phyloP scores from a whole-genome alignment of 2,888 invertebrate genomes.

The Sepioteuthis lessoniana region DNA sequence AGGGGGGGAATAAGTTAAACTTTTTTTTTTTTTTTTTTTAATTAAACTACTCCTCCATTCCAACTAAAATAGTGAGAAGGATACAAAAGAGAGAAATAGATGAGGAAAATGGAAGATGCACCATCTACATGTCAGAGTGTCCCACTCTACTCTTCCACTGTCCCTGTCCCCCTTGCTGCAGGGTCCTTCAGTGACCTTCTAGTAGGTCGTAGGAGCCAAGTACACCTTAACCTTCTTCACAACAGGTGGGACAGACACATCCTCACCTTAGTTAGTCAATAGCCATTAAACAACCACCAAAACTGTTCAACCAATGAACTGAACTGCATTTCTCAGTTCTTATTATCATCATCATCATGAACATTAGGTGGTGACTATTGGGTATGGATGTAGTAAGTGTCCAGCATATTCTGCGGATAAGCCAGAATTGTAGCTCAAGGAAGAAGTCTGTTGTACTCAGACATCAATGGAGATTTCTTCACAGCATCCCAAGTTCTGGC shows the following conservation, averaged over 20 bases:
- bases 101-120: slow-evolving; percentile 23
- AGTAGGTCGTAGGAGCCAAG: slow-evolving; percentile 4
- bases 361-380: slow-evolving; percentile 6
- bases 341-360: neutral
- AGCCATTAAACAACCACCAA: slow-evolving; percentile 33
- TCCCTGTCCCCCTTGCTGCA: neutral
- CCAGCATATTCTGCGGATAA: neutral
- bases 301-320: neutral
- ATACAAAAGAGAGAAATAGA: neutral
- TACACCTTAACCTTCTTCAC: neutral
- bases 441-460: slow-evolving; percentile 87
- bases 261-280: neutral
- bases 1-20: neutral
- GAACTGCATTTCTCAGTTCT: neutral
- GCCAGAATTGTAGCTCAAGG: slow-evolving; percentile 76
- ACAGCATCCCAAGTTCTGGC: slow-evolving; percentile 89
- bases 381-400: neutral
- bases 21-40: neutral
- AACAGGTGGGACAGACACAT: slow-evolving; percentile 23
- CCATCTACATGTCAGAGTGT: slow-evolving; percentile 33
- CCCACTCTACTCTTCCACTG: neutral
- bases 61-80: neutral
- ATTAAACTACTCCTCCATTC: neutral
- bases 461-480: slow-evolving; percentile 87
- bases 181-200: neutral